Percentiles rank a stretch among this genome's conserved stretches.
phyloP scores from a whole-genome alignment of 2,113 vertebrate species.

The Brienomyrus longianalis region DNA sequence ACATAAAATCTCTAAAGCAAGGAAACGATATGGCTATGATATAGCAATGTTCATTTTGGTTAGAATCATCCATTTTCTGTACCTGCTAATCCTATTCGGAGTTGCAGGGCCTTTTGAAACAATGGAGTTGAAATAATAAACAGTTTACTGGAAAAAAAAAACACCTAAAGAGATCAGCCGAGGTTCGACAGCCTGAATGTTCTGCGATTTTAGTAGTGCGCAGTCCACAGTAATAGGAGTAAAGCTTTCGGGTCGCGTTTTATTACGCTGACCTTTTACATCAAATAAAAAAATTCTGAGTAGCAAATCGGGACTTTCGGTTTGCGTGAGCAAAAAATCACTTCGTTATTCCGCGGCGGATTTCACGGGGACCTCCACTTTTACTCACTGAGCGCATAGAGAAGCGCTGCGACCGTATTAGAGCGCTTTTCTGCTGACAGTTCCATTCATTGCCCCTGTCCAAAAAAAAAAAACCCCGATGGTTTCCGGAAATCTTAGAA shows the following conservation, averaged over 20 bases:
- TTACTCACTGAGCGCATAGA: neutral
- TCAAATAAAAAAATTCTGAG: neutral
- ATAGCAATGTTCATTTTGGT: neutral
- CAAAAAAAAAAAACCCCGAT: neutral
- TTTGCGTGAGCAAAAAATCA: neutral
- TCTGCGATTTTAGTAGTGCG: neutral
- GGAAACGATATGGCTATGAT: neutral
- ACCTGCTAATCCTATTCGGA: neutral
- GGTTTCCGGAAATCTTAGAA: neutral
- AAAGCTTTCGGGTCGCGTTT: neutral
- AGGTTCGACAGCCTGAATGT: neutral
- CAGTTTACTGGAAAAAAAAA: neutral
- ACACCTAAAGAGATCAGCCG: neutral
- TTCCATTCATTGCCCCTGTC: neutral
- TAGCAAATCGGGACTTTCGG: neutral
- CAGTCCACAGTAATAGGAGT: neutral
- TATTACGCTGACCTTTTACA: neutral
- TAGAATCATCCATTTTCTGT: neutral
- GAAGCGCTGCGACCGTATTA: neutral
- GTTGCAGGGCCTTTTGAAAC: neutral
- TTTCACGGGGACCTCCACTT: neutral
- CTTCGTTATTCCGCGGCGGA: neutral
- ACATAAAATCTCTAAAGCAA: neutral
- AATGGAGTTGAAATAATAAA: neutral
- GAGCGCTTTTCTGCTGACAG: neutral